phyloP scores from a whole-genome alignment of 2,113 vertebrate genomes.

The Cololabis saira region DNA sequence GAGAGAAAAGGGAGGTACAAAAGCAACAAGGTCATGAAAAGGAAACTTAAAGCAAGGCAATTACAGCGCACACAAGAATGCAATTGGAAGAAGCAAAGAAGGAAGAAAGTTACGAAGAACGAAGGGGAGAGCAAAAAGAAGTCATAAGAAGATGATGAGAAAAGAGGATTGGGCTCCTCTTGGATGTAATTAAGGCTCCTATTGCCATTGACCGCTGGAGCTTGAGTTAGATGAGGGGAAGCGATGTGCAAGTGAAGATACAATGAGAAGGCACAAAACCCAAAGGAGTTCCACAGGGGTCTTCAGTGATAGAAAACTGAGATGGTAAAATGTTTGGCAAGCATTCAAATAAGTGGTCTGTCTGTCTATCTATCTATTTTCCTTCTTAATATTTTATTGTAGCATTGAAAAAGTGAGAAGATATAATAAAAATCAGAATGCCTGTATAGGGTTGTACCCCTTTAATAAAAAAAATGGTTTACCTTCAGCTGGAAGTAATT shows the following conservation, averaged over 20 bases:
- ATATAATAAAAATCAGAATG: neutral
- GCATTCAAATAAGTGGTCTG: too few species aligned
- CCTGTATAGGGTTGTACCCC: neutral
- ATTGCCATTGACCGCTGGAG: slow-evolving; percentile 48
- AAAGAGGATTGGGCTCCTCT: slow-evolving; percentile 45
- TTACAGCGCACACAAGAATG: neutral
- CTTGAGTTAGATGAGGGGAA: slow-evolving; percentile 31
- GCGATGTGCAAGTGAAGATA: slow-evolving; percentile 23
- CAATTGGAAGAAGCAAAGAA: neutral
- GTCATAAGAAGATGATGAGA: slow-evolving; percentile 28
- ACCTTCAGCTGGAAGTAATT: neutral
- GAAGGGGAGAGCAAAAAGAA: slow-evolving; percentile 36
- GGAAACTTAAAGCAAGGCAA: slow-evolving; percentile 10
- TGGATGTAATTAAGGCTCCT: slow-evolving; percentile 69
- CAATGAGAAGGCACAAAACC: neutral
- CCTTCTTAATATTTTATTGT: neutral
- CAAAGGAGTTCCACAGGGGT: too few species aligned
- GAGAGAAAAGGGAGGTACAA: neutral
- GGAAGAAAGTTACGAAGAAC: slow-evolving; percentile 22
- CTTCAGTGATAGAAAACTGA: neutral
- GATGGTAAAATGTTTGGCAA: too few species aligned
- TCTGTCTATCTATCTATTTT: too few species aligned
- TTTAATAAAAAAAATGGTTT: neutral
- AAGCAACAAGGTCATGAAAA: slow-evolving; percentile 4
- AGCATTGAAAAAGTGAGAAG: neutral